Evolutionary conservation across 2,113 vertebrate species (phyloP).

Genomic region (Fulmarus glacialis): DNA sequence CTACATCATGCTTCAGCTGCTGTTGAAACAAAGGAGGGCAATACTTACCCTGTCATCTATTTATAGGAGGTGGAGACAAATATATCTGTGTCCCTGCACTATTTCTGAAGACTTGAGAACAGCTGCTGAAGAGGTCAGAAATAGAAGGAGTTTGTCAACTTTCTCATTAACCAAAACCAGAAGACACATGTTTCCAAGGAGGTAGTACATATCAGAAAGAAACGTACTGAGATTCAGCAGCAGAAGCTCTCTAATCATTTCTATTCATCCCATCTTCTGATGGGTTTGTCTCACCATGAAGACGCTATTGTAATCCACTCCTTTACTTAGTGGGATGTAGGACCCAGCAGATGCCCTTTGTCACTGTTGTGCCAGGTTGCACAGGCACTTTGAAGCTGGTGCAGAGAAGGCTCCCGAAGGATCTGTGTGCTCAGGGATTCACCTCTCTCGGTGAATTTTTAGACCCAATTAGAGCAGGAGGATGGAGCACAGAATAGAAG

Average conservation of each 20-base stretch:
- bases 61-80: not conserved
- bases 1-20: fast-evolving
- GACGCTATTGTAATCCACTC: not conserved
- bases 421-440: not conserved
- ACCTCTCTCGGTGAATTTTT: not conserved
- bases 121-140: not conserved
- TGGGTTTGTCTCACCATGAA: not conserved
- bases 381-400: not conserved
- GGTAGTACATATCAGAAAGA: not conserved
- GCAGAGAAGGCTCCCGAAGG: not conserved
- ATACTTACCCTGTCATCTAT: not conserved
- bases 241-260: not conserved
- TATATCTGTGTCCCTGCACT: not conserved
- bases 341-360: not conserved
- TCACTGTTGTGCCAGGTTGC: not conserved
- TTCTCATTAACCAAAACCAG: not conserved
- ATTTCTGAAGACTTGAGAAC: not conserved
- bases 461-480: not conserved
- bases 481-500: not conserved
- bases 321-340: too few species aligned
- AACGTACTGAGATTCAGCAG: not conserved
- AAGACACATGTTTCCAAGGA: not conserved
- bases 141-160: not conserved
- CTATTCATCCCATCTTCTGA: not conserved
- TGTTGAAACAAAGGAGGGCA: not conserved